Evolutionary conservation across 2,113 vertebrate genomes (phyloP).

Genomic region (Sakesphorus luctuosus): DNA sequence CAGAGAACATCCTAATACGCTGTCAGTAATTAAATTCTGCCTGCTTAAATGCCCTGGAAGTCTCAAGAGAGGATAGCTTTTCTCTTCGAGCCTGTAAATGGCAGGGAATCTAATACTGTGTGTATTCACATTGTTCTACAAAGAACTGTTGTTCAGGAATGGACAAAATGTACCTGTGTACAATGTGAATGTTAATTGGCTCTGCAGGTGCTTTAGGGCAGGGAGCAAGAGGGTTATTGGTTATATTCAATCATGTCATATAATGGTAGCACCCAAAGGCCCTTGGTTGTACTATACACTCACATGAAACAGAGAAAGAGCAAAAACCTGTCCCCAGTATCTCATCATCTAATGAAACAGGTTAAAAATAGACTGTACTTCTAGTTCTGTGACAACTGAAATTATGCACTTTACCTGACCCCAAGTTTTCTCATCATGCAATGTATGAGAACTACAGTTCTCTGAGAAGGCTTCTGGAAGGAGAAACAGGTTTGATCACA

Average conservation of each 20-base stretch:
- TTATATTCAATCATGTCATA: neutral
- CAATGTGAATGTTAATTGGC: neutral
- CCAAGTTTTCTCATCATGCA: neutral
- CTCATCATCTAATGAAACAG: neutral
- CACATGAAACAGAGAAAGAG: neutral
- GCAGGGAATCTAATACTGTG: neutral
- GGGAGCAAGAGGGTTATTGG: neutral
- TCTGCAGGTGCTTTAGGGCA: neutral
- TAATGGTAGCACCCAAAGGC: neutral
- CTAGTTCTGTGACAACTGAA: neutral
- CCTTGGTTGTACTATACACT: neutral
- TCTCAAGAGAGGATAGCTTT: constrained; percentile 15
- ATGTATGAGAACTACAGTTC: neutral
- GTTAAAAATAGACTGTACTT: neutral
- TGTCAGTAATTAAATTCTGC: constrained; percentile 47
- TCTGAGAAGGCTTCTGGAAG: neutral
- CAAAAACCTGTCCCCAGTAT: neutral
- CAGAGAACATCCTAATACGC: constrained; percentile 10
- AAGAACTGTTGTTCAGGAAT: neutral
- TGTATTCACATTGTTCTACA: neutral
- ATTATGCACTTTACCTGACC: neutral
- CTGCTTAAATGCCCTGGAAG: constrained; percentile 20
- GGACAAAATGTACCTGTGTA: neutral
- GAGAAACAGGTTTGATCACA: neutral
- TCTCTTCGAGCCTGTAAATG: neutral